Base-by-base conservation (phyloP, 2,888 invertebrate genomes). In the Pecten maximus region DNA sequence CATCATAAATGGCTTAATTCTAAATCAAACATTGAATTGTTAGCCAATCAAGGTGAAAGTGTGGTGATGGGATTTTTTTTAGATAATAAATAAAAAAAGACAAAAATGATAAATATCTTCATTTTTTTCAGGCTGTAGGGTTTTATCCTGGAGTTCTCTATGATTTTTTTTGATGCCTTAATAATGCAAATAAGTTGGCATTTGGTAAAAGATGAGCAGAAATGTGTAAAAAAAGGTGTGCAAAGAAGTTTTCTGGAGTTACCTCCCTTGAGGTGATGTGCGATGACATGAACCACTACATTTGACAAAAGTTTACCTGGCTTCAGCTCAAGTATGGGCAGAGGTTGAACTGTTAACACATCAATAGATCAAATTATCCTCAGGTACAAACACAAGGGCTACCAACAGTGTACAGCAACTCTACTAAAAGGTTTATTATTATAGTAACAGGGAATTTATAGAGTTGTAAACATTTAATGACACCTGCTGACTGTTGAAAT, bases 261-360 rank as follows among this genome's bases (percentile, higher is more conserved):
- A 35, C 10, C 74, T 74, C 74, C 35, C 74, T 74, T 74, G 12
- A 74, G 74, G 28, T 28, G 74, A 28, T 28, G 74, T 74, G 74
- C 74, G 15, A 74, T 12, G 35, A 74, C 74, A 74, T 74, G 74
- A 74, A 74, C 74, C 74, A 74, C 74, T 74, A 60, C 19, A n/a
- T 60, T 60, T 60, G 19, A 74, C 74, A 35, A 74, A 74, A 74
- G 3, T 74, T 23, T 74, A 74, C 74, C 74, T 74, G 74, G 28
- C 23, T 28, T 74, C 74, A 74, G 74, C 74, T 74, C 74, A 74
- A 74, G 74, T 23, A 74, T 35, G 8, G 74, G 74, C 74, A 74
- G 74, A 74, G 74, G 74, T 35, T 74, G 74, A 8, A 74, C 74
- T 74, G 74, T 74, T 74, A 74, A 74, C 74, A 74, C 28, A 74